Evolutionary conservation across 1,140 invertebrate species (phyloP), one percentile per base, ranked within the genome.

Genomic region (Sipha flava): DNA sequence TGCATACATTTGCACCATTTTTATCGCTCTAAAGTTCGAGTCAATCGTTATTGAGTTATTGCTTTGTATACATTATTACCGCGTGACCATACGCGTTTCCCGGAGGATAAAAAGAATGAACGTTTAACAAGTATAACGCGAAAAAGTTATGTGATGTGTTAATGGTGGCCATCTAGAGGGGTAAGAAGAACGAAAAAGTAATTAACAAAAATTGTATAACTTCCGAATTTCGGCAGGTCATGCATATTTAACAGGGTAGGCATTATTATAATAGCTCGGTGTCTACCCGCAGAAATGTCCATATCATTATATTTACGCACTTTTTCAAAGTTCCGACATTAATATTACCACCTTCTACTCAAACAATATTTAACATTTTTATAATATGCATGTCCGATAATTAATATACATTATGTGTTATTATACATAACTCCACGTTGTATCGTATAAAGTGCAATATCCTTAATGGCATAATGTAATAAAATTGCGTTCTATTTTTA

Each of bases 161-260:
- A 6, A 31, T 49, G 47, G 52, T 73, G 29, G 26, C 37, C 47
- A 52, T 52, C 29, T 37, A 18, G 29, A 23, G 47, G 31, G 47
- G 29, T 49, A 72, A 26, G 49, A 72, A 5, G 14, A 31, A 1
- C 4, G 54, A 54, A 73, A 52, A 54, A n/a, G 49, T 54, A 75
- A 54, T 75, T 75, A 75, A 52, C 47, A 34, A 49, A 75, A 37
- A 54, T 49, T 37, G 29, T 37, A 37, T 14, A 75, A 75, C 31
- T 54, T 31, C 14, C 12, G 4, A 54, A 52, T 47, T 54, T 23
- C 10, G 70, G 26, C 31, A 23, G n/a, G 47, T 75, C 47, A 23
- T 52, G 70, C 70, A 75, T 75, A 75, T 72, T 72, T 75, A 75
- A 75, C n/a, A 72, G 47, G 45, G 70, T 52, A 37, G 10, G 29